Conservation (phyloP, 2,797 vertebrate species). For the Rhodeus uyekii region DNA sequence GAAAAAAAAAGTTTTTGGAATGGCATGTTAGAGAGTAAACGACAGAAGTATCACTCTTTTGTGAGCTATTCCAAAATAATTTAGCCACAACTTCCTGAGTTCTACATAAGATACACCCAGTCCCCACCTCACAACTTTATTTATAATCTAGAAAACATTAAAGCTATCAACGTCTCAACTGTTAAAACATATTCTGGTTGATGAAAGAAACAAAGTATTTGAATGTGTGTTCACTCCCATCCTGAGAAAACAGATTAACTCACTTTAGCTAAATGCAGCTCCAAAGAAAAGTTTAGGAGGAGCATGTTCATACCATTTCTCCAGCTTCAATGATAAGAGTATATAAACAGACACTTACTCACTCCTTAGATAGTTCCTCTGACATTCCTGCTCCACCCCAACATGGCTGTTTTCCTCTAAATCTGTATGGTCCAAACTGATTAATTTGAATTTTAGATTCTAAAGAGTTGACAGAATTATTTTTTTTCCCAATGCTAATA, state of each 20-base stretch:
- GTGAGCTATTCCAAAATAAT: neutral
- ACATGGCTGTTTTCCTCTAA: neutral
- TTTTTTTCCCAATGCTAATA: neutral
- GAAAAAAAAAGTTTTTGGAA: neutral
- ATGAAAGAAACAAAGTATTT: constrained; percentile 24
- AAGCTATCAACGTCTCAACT: neutral
- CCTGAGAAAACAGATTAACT: constrained; percentile 29
- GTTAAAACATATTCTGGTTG: neutral
- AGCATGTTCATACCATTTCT: neutral
- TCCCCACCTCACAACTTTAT: constrained; percentile 6
- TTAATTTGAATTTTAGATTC: neutral
- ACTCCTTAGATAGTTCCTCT: neutral
- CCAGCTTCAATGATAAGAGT: neutral
- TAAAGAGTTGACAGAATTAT: neutral
- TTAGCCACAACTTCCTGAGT: constrained; percentile 1
- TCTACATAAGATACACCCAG: constrained; percentile 7
- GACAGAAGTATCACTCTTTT: neutral
- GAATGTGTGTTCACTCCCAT: constrained; percentile 33
- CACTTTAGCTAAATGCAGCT: constrained; percentile 27
- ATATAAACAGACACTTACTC: neutral
- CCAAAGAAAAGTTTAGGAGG: neutral
- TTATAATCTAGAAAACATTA: neutral
- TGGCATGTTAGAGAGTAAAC: neutral
- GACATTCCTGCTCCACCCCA: neutral
- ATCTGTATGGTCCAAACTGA: neutral